Percentiles rank a stretch among this genome's conserved stretches.
Conservation (phyloP, 2,113 vertebrate species). For the Pelusios castaneus region DNA sequence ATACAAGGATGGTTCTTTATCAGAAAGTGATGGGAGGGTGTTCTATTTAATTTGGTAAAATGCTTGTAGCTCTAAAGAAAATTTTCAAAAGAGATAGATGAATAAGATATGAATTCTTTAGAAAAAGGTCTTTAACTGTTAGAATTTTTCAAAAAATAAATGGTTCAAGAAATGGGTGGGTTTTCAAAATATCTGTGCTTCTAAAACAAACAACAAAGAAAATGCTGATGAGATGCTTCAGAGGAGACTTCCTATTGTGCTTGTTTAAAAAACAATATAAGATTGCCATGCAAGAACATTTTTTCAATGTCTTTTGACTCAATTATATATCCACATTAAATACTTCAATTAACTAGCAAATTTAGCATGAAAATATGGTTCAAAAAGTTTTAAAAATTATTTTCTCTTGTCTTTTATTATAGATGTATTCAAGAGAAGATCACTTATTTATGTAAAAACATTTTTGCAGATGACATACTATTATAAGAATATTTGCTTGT, state of each 20-base stretch:
- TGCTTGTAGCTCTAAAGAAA: neutral
- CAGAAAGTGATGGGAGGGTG: neutral
- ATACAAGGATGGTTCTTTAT: neutral
- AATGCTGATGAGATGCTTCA: neutral
- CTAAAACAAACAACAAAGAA: neutral
- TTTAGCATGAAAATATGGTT: neutral
- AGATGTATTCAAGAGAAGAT: neutral
- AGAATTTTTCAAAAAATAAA: neutral
- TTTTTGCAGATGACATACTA: neutral
- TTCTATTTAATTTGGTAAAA: neutral
- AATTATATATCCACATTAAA: neutral
- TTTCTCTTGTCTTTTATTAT: constrained; percentile 1
- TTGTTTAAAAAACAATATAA: neutral
- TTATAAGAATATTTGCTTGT: neutral
- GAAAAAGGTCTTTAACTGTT: neutral
- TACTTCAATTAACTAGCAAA: neutral
- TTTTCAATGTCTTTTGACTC: neutral
- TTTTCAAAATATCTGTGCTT: constrained; percentile 3
- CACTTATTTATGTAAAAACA: neutral
- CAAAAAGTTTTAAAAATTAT: neutral
- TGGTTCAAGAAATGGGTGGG: neutral
- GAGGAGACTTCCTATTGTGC: neutral
- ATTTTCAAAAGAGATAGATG: neutral
- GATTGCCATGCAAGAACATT: neutral
- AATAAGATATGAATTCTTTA: neutral